Conservation (phyloP, 2,113 vertebrate genomes). For the Bothrops jararaca region DNA sequence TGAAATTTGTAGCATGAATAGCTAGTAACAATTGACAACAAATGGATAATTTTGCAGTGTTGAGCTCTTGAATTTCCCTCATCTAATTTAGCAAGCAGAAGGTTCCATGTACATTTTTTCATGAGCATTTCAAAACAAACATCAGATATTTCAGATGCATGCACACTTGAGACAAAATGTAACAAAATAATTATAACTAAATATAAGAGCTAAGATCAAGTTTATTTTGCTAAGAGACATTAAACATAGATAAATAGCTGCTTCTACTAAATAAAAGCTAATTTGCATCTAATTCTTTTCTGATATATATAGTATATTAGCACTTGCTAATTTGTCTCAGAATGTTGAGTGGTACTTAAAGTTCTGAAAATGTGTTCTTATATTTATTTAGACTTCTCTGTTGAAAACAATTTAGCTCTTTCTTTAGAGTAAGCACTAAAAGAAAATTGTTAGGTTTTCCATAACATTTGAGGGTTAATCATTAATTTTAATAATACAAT, state of each 20-base stretch:
- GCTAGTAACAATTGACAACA: neutral
- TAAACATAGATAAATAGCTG: neutral
- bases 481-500: neutral
- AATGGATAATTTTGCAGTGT: neutral
- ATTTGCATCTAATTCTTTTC: neutral
- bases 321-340: neutral
- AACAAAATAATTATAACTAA: neutral
- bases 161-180: neutral
- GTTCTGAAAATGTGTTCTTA: neutral
- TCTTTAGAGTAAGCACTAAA: neutral
- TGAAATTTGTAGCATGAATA: neutral
- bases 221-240: neutral
- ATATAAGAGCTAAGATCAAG: neutral
- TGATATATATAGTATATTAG: neutral
- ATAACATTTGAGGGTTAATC: neutral
- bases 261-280: neutral
- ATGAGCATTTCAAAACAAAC: neutral
- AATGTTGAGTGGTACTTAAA: neutral
- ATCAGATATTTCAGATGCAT: neutral
- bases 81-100: neutral
- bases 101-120: neutral
- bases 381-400: neutral
- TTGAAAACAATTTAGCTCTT: neutral
- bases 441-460: neutral
- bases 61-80: neutral